phyloP scores from a whole-genome alignment of 1,140 invertebrate species.

The Stenopsyche tienmushanensis region DNA sequence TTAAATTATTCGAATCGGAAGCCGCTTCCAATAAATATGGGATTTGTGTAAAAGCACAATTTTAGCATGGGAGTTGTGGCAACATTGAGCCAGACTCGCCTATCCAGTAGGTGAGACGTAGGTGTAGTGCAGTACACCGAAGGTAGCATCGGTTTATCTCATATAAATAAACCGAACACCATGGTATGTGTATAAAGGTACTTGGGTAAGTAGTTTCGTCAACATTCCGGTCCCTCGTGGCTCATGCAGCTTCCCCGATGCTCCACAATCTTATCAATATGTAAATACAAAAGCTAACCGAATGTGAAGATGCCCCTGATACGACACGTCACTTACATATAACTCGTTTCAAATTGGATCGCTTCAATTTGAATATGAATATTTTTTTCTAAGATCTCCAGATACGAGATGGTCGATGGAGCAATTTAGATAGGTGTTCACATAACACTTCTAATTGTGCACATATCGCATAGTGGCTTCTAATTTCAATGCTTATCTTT shows the following conservation, averaged over 20 bases:
- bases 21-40: no score
- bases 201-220: conserved; percentile 19
- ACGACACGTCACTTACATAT: neutral
- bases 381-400: no score
- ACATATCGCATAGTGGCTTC: no score
- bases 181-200: neutral
- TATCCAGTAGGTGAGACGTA: neutral
- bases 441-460: no score
- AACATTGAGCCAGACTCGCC: no score
- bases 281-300: conserved; percentile 14
- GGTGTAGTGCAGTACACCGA: conserved; percentile 10
- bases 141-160: conserved; percentile 9
- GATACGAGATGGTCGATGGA: no score
- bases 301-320: neutral
- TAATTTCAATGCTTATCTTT: no score
- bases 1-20: no score
- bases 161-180: conserved; percentile 16
- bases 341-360: neutral
- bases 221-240: conserved; percentile 10
- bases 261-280: conserved; percentile 27
- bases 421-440: no score
- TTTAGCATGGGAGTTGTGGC: no score
- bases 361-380: neutral
- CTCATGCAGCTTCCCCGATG: conserved; percentile 6
- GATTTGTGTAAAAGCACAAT: no score